Percentiles rank a stretch among this genome's conserved stretches.
These are phyloP conservation scores for Cylas formicarius DNA, from an alignment of 1,140 invertebrate genomes.

Conservation along the genomic window DNA sequence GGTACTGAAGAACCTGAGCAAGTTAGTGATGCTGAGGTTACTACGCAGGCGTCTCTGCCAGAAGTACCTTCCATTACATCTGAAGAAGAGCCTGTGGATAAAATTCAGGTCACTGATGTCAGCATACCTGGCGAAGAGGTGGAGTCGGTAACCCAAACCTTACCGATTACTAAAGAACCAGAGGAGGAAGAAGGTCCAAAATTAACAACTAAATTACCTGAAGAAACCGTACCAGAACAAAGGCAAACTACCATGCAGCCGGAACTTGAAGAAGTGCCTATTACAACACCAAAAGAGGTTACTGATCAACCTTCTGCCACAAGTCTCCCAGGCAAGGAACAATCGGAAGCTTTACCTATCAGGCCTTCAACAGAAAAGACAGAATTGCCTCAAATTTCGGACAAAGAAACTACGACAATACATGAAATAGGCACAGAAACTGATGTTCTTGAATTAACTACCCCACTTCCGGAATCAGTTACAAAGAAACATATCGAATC, in stretches of 20 bases:
- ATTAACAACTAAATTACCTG: constrained; percentile 9
- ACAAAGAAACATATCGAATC: constrained; percentile 20
- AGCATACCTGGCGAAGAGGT: background rate
- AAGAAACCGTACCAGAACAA: constrained; percentile 16
- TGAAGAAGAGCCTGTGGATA: constrained; percentile 4
- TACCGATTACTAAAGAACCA: constrained; percentile 14
- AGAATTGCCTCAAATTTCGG: background rate
- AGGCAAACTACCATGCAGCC: constrained; percentile 5
- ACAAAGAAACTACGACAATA: background rate
- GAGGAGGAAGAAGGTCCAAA: constrained; percentile 10
- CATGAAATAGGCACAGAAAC: constrained; percentile 4
- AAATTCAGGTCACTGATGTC: background rate
- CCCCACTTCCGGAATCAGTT: constrained; percentile 11
- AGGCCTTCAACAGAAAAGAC: constrained; percentile 8
- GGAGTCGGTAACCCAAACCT: constrained; percentile 1
- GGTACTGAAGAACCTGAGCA: no score
- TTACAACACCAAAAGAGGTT: no score
- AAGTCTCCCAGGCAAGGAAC: no score
- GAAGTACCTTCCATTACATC: constrained; percentile 21
- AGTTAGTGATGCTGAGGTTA: constrained; percentile 13
- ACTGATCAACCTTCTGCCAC: no score
- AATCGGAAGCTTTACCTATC: no score
- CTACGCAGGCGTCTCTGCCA: constrained; percentile 12
- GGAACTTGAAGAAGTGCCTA: no score
- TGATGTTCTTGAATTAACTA: background rate